A percentile compares a stretch with the other conserved stretches of the same genome.
phyloP scores from a whole-genome alignment of 2,888 invertebrate species.

The Synanthedon myopaeformis region DNA sequence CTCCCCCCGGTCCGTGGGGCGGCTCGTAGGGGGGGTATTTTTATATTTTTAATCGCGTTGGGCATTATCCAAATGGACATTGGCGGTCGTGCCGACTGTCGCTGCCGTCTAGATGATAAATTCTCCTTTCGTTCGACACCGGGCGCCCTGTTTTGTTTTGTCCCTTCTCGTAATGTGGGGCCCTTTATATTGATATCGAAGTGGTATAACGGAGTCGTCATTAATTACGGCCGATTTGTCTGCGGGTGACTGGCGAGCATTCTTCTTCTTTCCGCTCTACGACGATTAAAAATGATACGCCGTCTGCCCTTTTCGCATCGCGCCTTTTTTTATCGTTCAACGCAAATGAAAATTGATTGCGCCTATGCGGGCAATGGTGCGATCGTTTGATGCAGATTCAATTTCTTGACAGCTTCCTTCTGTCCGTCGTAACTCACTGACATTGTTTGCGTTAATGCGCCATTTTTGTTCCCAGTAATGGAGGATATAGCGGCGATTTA shows the following conservation, averaged over 20 bases:
- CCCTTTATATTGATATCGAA: slow-evolving; percentile 48
- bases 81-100: slow-evolving; percentile 61
- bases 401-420: slow-evolving; percentile 35
- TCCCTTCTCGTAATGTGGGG: slow-evolving; percentile 50
- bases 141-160: slow-evolving; percentile 55
- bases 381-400: slow-evolving; percentile 59
- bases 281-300: slow-evolving; percentile 58
- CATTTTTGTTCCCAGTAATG: slow-evolving; percentile 6
- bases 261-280: slow-evolving; percentile 43
- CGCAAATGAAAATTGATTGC: slow-evolving; percentile 65
- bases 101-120: slow-evolving; percentile 67
- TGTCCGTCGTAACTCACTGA: slow-evolving; percentile 29
- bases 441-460: slow-evolving; percentile 16
- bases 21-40: slow-evolving; percentile 49
- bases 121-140: slow-evolving; percentile 69
- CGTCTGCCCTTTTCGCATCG: slow-evolving; percentile 31
- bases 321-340: slow-evolving; percentile 12
- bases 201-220: slow-evolving; percentile 53
- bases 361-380: slow-evolving; percentile 27
- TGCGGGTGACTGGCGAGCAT: slow-evolving; percentile 54
- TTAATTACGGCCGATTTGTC: slow-evolving; percentile 66
- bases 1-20: slow-evolving; percentile 22
- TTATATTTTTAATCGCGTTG: slow-evolving; percentile 72
- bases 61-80: slow-evolving; percentile 72
- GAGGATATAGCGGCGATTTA: neutral